phyloP scores from a whole-genome alignment of 1,140 invertebrate species.

The Rhagoletis zephyria region DNA sequence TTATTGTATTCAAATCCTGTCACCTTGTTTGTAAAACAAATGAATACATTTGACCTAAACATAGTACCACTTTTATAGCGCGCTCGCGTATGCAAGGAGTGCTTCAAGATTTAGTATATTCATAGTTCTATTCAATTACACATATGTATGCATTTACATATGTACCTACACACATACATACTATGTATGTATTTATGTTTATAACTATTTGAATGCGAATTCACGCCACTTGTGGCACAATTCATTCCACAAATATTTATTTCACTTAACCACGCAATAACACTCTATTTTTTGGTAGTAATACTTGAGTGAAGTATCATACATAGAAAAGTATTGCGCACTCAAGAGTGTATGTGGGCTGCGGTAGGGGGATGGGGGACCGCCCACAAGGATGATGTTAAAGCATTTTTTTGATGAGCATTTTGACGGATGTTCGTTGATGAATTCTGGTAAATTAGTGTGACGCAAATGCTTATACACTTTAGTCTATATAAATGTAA shows the following conservation, averaged over 20 bases:
- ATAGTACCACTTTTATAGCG: too few relatives aligned
- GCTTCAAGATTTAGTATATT: too few relatives aligned
- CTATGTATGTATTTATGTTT: background rate
- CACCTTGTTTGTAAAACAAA: too few relatives aligned
- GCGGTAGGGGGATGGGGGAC: background rate
- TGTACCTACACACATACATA: too few relatives aligned
- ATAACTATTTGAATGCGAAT: background rate
- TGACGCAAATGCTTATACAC: background rate
- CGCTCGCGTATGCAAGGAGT: too few relatives aligned
- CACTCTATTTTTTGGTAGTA: background rate
- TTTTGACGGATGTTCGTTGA: background rate
- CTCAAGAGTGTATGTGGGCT: background rate
- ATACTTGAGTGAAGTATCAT: conserved; percentile 17
- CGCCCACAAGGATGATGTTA: too few relatives aligned
- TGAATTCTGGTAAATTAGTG: background rate
- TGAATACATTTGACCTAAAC: too few relatives aligned
- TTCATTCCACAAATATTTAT: conserved; percentile 13
- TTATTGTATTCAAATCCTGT: too few relatives aligned
- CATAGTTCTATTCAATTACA: too few relatives aligned
- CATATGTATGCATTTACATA: too few relatives aligned
- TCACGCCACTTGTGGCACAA: background rate
- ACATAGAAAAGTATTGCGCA: background rate
- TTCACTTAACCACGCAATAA: conserved; percentile 45
- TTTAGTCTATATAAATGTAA: background rate
- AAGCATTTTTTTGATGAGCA: background rate